phyloP scores from a whole-genome alignment of 2,888 invertebrate species.

The Caenorhabditis becei region DNA sequence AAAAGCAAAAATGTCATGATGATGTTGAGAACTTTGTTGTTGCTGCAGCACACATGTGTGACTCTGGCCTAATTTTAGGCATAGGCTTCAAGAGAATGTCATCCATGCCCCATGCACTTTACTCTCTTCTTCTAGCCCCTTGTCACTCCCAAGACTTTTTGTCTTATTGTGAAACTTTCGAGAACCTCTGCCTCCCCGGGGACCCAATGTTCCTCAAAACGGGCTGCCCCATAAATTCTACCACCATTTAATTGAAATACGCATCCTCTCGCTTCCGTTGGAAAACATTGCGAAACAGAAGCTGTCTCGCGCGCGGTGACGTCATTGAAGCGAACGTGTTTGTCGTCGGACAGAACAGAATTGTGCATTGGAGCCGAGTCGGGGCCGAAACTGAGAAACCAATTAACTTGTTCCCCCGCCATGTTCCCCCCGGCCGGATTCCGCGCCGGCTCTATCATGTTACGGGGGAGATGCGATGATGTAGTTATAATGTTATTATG shows the following conservation, averaged over 20 bases:
- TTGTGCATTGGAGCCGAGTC: slow-evolving; percentile 4
- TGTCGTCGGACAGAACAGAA: not conserved
- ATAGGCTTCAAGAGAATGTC: too few relatives aligned
- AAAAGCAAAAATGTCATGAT: too few relatives aligned
- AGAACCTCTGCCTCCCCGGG: not conserved
- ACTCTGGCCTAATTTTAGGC: too few relatives aligned
- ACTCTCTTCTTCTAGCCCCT: too few relatives aligned
- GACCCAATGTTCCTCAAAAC: not conserved
- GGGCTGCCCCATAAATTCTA: not conserved
- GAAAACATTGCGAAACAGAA: slow-evolving; percentile 2
- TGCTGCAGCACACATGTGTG: too few relatives aligned
- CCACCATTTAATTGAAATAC: not conserved
- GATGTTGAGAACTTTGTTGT: too few relatives aligned
- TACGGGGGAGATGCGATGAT: not conserved
- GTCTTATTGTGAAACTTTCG: not conserved
- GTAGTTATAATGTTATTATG: not conserved
- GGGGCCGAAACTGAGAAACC: not conserved
- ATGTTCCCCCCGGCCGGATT: not conserved
- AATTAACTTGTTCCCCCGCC: not conserved
- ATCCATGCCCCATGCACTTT: too few relatives aligned
- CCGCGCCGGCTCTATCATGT: not conserved
- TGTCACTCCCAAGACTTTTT: not conserved
- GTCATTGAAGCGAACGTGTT: not conserved
- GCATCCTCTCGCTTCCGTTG: not conserved
- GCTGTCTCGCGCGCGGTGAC: not conserved